Conservation (phyloP, 2,888 invertebrate genomes). For the Drosophila kambysellisi region DNA sequence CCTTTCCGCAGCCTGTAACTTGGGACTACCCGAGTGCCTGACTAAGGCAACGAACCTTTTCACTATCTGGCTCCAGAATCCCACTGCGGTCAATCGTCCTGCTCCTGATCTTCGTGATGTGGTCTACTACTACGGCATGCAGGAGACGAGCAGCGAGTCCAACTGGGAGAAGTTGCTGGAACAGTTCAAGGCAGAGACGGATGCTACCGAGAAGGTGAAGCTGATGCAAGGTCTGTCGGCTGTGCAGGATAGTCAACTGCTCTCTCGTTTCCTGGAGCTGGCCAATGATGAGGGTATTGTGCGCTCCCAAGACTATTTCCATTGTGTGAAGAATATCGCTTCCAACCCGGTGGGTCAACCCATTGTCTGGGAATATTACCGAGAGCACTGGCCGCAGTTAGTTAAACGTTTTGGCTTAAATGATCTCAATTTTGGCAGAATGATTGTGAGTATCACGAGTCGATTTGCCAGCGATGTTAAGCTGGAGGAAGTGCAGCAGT, state of each 20-base stretch:
- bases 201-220: conserved; percentile 91
- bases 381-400: conserved; percentile 90
- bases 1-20: conserved; percentile 88
- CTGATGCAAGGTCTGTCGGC: conserved; percentile 90
- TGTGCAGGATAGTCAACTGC: conserved; percentile 87
- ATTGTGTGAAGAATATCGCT: conserved; percentile 88
- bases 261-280: conserved; percentile 88
- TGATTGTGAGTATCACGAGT: conserved; percentile 89
- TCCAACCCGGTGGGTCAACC: conserved; percentile 90
- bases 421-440: conserved; percentile 90
- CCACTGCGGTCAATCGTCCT: conserved; percentile 81
- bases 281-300: conserved; percentile 90
- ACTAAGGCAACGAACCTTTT: conserved; percentile 87
- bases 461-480: conserved; percentile 89
- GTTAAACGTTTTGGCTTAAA: conserved; percentile 92
- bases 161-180: conserved; percentile 91
- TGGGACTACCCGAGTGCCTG: conserved; percentile 88
- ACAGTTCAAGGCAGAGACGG: conserved; percentile 89
- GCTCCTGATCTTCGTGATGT: conserved; percentile 88
- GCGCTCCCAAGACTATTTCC: conserved; percentile 93
- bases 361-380: conserved; percentile 93
- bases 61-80: conserved; percentile 87
- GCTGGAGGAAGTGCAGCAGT: conserved; percentile 90
- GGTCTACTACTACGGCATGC: conserved; percentile 91
- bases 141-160: conserved; percentile 86